These are phyloP conservation scores for Zhuqinia jingwanae DNA, from an alignment of 2,888 invertebrate genomes.

Conservation along the genomic window DNA sequence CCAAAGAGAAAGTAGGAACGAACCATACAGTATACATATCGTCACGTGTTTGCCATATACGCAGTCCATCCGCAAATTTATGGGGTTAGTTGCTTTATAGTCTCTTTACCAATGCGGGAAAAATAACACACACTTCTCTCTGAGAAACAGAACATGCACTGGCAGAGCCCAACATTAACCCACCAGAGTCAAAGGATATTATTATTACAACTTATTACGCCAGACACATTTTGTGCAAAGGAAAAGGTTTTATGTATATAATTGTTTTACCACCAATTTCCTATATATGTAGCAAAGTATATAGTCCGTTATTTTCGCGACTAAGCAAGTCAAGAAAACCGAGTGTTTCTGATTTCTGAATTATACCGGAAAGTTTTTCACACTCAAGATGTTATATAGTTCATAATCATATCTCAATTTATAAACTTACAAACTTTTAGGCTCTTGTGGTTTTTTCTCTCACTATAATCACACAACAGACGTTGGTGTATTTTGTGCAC, in stretches of 20 bases:
- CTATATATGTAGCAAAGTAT: constrained; percentile 22
- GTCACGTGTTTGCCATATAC: no score
- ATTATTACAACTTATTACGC: constrained; percentile 28
- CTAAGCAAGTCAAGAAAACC: no score
- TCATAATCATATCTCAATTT: background rate
- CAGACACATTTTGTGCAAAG: background rate
- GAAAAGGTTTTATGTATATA: constrained; percentile 31
- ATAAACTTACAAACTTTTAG: background rate
- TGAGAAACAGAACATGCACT: no score
- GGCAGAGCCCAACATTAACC: background rate
- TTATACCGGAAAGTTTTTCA: background rate
- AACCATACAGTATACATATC: no score
- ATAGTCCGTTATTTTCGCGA: no score
- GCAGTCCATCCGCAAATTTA: no score
- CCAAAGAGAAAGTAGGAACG: constrained; percentile 5
- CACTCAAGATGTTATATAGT: background rate
- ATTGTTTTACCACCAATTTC: constrained; percentile 40
- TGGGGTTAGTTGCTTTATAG: no score
- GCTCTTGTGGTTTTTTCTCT: background rate
- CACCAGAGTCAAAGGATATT: constrained; percentile 2
- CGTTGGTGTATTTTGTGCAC: no score
- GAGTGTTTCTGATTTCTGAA: background rate
- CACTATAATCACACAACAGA: background rate
- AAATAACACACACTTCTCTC: no score
- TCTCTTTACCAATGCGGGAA: no score